Base-by-base conservation (phyloP, 64 coral and sea anemone species). In the Catalaphyllia jardinei region DNA sequence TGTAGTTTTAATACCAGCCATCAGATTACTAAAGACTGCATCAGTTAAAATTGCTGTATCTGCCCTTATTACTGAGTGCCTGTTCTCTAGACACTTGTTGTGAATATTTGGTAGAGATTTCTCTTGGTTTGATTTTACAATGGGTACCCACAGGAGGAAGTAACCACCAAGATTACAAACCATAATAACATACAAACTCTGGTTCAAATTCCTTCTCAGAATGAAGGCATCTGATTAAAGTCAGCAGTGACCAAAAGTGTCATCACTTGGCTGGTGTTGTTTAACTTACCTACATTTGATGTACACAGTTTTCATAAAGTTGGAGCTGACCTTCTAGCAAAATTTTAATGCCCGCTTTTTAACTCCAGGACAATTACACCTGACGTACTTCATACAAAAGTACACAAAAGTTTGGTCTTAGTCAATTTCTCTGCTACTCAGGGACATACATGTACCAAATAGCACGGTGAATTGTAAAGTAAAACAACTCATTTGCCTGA, bases 21-120 rank as follows among this genome's bases (percentile, higher is more conserved):
- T 88, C 86, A 88, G 86, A 88, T 88, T 88, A 88, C 86, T 76
- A 76, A 88, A 88, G 72, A 77, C 60, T 31, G 14, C 50, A 73
- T 80, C 51, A 80, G 30, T 15, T 28, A 27, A 73, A n/a, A n/a
- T 39, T 69, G 46, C 38, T 88, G 67, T 88, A 61, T 62, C 42
- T 60, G 29, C 51, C 73, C 57, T 61, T 60, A 62, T 76, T 76
- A 88, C 31, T 88, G 62, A 9, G 31, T 67, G 86, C 18, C 86
- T 62, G 86, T 62, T 35, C 75, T 89, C 35, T 20, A 78, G 52
- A 78, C 87, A 89, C 59, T 39, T 30, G 76, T 60, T 20, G 57
- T 62, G 39, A 50, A 62, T 33, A 62, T 60, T 24, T 22, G 39
- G 15, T 33, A 33, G 27, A 28, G 22, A 51, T 75, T 29, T 18